Evolutionary conservation across 2,113 vertebrate species (phyloP).

Genomic region (Lepisosteus oculatus): DNA sequence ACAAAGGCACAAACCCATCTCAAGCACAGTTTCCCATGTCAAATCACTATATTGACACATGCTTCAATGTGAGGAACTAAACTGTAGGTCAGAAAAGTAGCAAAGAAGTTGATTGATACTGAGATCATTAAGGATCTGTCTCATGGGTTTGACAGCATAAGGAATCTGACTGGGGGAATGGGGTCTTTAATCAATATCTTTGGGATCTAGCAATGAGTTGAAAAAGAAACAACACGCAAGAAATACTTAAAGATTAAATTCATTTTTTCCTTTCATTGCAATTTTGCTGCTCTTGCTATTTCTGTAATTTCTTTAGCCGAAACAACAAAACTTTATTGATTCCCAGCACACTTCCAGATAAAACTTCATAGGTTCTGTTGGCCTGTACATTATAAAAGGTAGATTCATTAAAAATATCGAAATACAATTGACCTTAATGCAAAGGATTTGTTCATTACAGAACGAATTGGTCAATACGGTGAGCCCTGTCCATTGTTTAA

Average conservation of each 20-base stretch:
- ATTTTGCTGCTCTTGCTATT: slow-evolving; percentile 42
- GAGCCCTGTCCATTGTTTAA: too few species aligned
- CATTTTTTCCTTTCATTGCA: slow-evolving; percentile 48
- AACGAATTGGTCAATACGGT: too few species aligned
- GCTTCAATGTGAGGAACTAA: slow-evolving; percentile 57
- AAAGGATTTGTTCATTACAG: too few species aligned
- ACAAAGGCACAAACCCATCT: too few species aligned
- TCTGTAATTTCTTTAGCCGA: slow-evolving; percentile 36
- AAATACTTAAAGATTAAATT: slow-evolving; percentile 32
- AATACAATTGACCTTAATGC: too few species aligned
- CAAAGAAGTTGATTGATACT: slow-evolving; percentile 54
- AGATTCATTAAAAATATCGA: too few species aligned
- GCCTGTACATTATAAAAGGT: too few species aligned
- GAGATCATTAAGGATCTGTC: slow-evolving; percentile 64
- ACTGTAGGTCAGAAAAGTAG: slow-evolving; percentile 41
- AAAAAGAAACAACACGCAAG: slow-evolving; percentile 67
- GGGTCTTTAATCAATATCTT: slow-evolving; percentile 70
- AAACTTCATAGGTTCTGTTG: too few species aligned
- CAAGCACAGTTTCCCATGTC: too few species aligned
- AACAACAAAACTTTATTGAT: background rate
- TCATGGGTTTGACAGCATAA: slow-evolving; percentile 68
- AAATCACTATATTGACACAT: slow-evolving; percentile 48
- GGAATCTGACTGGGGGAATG: slow-evolving; percentile 42
- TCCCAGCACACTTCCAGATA: too few species aligned
- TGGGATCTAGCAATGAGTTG: slow-evolving; percentile 61